Evolutionary conservation across 2,888 invertebrate species (phyloP).

Genomic region (Heliconius cydno): DNA sequence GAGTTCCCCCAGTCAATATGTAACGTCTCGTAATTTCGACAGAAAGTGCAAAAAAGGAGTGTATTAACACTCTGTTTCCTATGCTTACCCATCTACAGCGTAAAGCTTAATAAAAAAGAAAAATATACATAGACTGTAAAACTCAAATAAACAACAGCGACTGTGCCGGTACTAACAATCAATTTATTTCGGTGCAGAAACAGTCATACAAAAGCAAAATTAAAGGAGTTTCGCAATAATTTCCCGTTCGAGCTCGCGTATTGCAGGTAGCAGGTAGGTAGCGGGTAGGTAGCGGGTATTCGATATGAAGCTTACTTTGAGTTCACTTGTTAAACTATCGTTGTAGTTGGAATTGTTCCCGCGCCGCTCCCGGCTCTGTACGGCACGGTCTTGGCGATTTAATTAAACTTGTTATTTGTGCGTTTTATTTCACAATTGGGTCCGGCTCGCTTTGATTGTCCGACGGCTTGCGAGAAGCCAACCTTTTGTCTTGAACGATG

Average conservation of each 20-base stretch:
- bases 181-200: constrained; percentile 22
- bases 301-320: constrained; percentile 72
- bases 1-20: no score
- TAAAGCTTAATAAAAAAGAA: no score
- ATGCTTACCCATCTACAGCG: no score
- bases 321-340: constrained; percentile 80
- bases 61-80: not conserved
- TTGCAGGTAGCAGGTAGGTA: constrained; percentile 57
- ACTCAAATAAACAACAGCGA: not conserved
- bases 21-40: no score
- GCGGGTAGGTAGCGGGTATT: constrained; percentile 52
- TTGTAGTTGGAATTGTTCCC: constrained; percentile 74
- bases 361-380: constrained; percentile 53
- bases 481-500: constrained; percentile 61
- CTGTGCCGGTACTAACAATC: not conserved
- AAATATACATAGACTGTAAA: no score
- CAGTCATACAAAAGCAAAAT: constrained; percentile 47
- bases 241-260: constrained; percentile 61
- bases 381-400: constrained; percentile 73
- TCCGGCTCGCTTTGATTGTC: constrained; percentile 75
- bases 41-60: no score
- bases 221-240: constrained; percentile 54
- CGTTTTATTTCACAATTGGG: constrained; percentile 80
- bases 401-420: constrained; percentile 83
- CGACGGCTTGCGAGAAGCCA: constrained; percentile 62